A percentile compares a stretch with the other conserved stretches of the same genome.
Conservation (phyloP, 2,797 vertebrate species). For the Apogon talboti region DNA sequence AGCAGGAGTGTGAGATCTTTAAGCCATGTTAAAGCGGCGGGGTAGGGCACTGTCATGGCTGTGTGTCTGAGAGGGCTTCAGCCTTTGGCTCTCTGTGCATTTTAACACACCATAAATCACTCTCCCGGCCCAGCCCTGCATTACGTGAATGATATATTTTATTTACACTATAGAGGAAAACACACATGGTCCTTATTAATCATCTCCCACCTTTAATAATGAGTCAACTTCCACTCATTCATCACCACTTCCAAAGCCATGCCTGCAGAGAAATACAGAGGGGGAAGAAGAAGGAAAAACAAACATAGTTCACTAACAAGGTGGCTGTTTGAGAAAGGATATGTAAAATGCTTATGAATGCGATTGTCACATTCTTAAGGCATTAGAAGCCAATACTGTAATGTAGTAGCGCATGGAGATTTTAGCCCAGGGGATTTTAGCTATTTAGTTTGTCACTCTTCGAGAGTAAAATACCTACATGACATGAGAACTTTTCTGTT, state of each 20-base stretch:
- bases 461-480: constrained; percentile 76
- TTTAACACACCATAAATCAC: constrained; percentile 89
- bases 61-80: constrained; percentile 83
- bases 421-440: constrained; percentile 76
- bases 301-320: constrained; percentile 82
- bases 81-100: constrained; percentile 88
- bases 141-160: constrained; percentile 94
- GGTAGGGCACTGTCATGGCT: constrained; percentile 84
- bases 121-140: constrained; percentile 81
- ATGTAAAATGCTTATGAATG: constrained; percentile 71
- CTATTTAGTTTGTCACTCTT: constrained; percentile 82
- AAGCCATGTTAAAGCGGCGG: constrained; percentile 72
- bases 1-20: constrained; percentile 75
- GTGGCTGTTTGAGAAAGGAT: constrained; percentile 67
- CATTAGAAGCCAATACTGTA: constrained; percentile 71
- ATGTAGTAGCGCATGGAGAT: constrained; percentile 63
- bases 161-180: constrained; percentile 91
- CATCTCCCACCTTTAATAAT: constrained; percentile 91
- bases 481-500: constrained; percentile 80
- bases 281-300: constrained; percentile 75
- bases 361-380: constrained; percentile 77
- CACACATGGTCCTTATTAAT: constrained; percentile 91
- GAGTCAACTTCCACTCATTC: constrained; percentile 89
- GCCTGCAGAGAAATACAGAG: constrained; percentile 76
- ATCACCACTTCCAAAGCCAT: constrained; percentile 86